Base-by-base conservation (phyloP, 2,888 invertebrate species). In the Chalcis sispes region DNA sequence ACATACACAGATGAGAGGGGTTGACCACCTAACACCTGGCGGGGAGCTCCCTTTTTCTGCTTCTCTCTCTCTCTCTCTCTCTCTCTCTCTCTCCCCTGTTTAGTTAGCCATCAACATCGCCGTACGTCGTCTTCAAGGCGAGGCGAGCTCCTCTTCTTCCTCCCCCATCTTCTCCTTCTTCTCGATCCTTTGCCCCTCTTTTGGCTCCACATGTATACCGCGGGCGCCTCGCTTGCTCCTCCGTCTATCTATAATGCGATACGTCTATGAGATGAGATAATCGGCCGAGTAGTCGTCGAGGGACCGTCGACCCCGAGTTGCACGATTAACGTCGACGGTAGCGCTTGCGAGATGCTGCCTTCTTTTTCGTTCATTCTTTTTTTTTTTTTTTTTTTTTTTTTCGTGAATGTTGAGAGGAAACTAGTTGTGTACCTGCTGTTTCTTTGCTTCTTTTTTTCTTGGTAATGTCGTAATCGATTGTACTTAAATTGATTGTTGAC, bases 1-100 rank as follows among this genome's bases (percentile, higher is more conserved):
- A n/a, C n/a, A n/a, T n/a, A n/a, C n/a, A n/a, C 48, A 80, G 85
- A 84, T 82, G 85, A 84, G 85, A 84, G 85, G 87, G 88, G 87
- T 85, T 84, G 86, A 82, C 82, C 82, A 32, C 18, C 61, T 32
- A 27, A 23, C 40, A 85, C 83, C 83, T 83, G 82, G 81, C 78
- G 78, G 76, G 74, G 74, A 77, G 72, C 59, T 54, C 72, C 70
- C 58, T 58, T 67, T 72, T 67, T 76, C 67, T 62, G 32, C 36
- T 10, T 32, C 36, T 42, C 62, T 29, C 50, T 20, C 42, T 25
- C 29, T n/a, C 61, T 7, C 50, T 59, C 66, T 40, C 40, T 3
- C 46, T 42, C 15, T 10, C 42, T 46, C 46, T 13, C 32, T n/a
- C 5, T 15, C 2, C 61, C 23, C 52, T 36, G 36, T 10, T 36